Evolutionary conservation across 1,140 invertebrate genomes (phyloP), one percentile per base, ranked within the genome.

Genomic region (Eciton burchellii): DNA sequence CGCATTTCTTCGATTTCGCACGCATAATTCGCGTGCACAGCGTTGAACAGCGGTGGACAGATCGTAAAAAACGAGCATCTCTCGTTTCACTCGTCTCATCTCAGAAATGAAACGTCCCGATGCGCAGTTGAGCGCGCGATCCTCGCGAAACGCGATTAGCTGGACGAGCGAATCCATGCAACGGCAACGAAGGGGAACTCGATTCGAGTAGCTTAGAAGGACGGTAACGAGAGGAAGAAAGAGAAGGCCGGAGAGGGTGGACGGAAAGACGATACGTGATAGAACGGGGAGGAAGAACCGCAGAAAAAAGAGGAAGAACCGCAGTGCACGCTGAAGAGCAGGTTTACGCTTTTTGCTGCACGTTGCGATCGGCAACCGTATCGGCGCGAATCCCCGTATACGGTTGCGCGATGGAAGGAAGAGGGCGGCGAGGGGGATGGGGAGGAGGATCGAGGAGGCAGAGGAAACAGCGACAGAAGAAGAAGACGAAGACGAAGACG

Each of bases 351-450:
- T 92, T 90, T 92, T 91, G 91, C 86, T 66, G 19, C 54, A 84
- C 85, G 85, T n/a, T n/a, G 19, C 81, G 89, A 86, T 90, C 88
- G 88, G 85, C 87, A 82, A 90, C 76, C 90, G 88, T 88, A 88
- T 87, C 88, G 70, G 70, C 65, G 84, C 84, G 85, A 90, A 86
- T 91, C 90, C 90, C 91, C 86, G 82, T 92, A 92, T 92, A 92
- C 90, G 91, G 91, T 63, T 73, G 81, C 77, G 73, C 63, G 14
- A 35, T 47, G 56, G 65, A 29, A 62, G 76, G 26, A 79, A 68
- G 35, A 35, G 56, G 43, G 72, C 49, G 47, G 73, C 70, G 66
- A 62, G 35, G 49, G 79, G 29, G 41, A 47, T 52, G 47, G 73
- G 74, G 66, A 62, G 35, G 49, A 73, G 29, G 41, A 47, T 16